A percentile compares a stretch with the other conserved stretches of the same genome.
Conservation (phyloP, 2,888 invertebrate species). For the Rotaria macrura region DNA sequence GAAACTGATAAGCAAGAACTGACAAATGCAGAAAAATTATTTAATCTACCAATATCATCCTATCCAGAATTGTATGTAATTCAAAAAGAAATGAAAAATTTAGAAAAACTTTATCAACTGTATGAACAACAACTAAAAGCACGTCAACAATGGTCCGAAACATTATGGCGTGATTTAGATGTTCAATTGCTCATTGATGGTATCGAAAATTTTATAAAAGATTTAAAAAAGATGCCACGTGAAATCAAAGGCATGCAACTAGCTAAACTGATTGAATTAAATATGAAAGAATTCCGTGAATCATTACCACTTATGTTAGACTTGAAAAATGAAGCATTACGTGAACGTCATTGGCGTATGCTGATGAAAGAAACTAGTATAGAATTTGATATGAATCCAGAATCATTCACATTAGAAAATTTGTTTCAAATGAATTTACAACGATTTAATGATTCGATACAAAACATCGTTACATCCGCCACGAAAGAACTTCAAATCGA, state of each 20-base stretch:
- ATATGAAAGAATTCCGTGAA: slow-evolving; percentile 75
- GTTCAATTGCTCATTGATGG: slow-evolving; percentile 71
- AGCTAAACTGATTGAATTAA: slow-evolving; percentile 63
- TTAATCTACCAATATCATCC: slow-evolving; percentile 73
- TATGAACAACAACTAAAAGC: slow-evolving; percentile 67
- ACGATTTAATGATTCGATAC: slow-evolving; percentile 67
- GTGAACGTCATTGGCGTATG: slow-evolving; percentile 78
- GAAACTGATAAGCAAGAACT: slow-evolving; percentile 59
- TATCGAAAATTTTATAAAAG: slow-evolving; percentile 70
- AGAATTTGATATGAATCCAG: slow-evolving; percentile 73
- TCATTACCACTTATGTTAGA: slow-evolving; percentile 79
- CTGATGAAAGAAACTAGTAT: slow-evolving; percentile 72
- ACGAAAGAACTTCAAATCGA: slow-evolving; percentile 82
- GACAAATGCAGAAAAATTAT: slow-evolving; percentile 69
- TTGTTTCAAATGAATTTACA: slow-evolving; percentile 85
- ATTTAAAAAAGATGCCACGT: slow-evolving; percentile 66
- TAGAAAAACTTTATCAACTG: slow-evolving; percentile 66
- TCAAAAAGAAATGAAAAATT: slow-evolving; percentile 52
- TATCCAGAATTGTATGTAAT: slow-evolving; percentile 62
- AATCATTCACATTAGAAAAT: slow-evolving; percentile 76
- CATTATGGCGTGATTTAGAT: slow-evolving; percentile 74
- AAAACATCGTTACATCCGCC: slow-evolving; percentile 73
- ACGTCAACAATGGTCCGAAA: slow-evolving; percentile 71
- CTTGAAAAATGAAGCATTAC: slow-evolving; percentile 75
- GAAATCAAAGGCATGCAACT: slow-evolving; percentile 55